Percentiles rank a stretch among this genome's conserved stretches.
Evolutionary conservation across 2,797 vertebrate species (phyloP).

Genomic region (Coregonus suidteri): DNA sequence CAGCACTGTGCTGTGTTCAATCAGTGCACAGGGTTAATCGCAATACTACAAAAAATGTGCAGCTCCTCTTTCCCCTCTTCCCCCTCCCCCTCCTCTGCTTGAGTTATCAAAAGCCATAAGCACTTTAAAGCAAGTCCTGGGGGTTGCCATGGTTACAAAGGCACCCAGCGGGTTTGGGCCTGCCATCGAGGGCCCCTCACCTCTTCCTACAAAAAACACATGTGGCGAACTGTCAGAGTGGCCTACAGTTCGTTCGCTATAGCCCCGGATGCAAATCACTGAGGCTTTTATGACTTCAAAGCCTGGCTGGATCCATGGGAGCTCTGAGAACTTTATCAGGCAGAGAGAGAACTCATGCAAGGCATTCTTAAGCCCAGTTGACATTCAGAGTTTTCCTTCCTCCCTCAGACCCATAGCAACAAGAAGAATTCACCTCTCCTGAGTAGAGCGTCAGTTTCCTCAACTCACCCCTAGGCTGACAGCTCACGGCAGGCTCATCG

Average conservation of each 20-base stretch:
- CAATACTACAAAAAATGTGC: constrained; percentile 21
- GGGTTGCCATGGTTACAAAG: constrained; percentile 71
- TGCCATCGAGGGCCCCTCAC: constrained; percentile 52
- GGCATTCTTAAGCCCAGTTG: constrained; percentile 48
- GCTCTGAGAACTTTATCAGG: constrained; percentile 58
- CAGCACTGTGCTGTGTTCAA: constrained; percentile 18
- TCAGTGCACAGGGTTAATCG: constrained; percentile 30
- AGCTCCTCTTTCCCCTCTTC: constrained; percentile 20
- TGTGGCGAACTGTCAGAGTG: constrained; percentile 54
- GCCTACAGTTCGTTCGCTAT: background rate
- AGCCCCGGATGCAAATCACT: background rate
- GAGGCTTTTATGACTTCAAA: constrained; percentile 66
- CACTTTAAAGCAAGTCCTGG: constrained; percentile 55
- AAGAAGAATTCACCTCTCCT: constrained; percentile 34
- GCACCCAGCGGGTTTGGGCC: constrained; percentile 56
- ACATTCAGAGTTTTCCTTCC: constrained; percentile 40
- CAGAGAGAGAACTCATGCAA: constrained; percentile 43
- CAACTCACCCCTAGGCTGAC: constrained; percentile 17
- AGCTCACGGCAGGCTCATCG: constrained; percentile 20
- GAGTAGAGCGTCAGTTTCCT: constrained; percentile 21
- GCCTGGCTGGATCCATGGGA: constrained; percentile 25
- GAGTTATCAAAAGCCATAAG: constrained; percentile 64
- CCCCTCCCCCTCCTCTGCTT: constrained; percentile 36
- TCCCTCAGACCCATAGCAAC: constrained; percentile 51
- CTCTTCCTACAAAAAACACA: constrained; percentile 47